Evolutionary conservation across 2,113 vertebrate species (phyloP).

Genomic region (Toxostoma redivivum): DNA sequence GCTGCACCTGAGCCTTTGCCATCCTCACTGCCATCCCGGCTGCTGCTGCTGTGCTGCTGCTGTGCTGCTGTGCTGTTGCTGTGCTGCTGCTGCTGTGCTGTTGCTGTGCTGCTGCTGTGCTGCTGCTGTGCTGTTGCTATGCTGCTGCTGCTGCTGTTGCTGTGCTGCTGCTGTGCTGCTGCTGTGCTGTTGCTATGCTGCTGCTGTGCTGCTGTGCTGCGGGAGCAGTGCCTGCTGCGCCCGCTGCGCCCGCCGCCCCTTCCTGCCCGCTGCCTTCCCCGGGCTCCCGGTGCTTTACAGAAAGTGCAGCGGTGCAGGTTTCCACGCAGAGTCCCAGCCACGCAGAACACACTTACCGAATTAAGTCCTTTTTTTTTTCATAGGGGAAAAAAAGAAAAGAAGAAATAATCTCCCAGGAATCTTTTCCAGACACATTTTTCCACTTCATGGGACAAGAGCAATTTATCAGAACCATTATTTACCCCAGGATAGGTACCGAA

Average conservation of each 20-base stretch:
- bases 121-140: no score
- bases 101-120: no score
- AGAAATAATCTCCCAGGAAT: not conserved
- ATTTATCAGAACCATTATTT: not conserved
- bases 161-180: no score
- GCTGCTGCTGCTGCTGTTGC: no score
- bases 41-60: no score
- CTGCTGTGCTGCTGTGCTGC: no score
- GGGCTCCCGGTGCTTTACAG: not conserved
- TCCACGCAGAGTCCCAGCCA: not conserved
- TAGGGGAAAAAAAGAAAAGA: not conserved
- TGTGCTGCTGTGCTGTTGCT: no score
- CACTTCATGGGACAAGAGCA: not conserved
- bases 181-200: no score
- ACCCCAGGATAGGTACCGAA: not conserved
- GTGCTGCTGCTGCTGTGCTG: no score
- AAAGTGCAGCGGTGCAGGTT: not conserved
- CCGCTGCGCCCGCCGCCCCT: not conserved
- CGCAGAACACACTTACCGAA: not conserved
- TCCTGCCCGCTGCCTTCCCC: not conserved
- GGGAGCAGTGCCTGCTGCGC: not conserved
- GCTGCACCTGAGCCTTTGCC: not conserved
- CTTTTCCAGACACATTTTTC: not conserved
- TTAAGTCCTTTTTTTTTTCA: not conserved
- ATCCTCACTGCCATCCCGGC: no score